These are phyloP conservation scores for Rhegmatorhina hoffmannsi DNA, from an alignment of 2,113 vertebrate species.

Conservation along the genomic window DNA sequence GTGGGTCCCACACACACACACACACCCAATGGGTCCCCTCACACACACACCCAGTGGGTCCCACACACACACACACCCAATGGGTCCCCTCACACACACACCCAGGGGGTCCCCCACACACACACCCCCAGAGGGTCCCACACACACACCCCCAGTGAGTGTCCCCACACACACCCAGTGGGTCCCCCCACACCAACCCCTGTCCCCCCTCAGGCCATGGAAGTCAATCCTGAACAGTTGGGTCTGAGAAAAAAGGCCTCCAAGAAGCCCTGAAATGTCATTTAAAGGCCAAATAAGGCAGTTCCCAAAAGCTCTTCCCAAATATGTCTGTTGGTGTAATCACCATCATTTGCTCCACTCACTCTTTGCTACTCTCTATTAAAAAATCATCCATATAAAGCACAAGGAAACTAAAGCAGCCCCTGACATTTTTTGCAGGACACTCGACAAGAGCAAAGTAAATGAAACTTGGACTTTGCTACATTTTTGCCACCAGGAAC, in stretches of 20 bases:
- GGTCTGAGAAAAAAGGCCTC: not conserved
- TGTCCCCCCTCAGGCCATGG: not conserved
- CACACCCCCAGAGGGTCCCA: too few species aligned
- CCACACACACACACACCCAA: too few species aligned
- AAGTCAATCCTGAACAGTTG: not conserved
- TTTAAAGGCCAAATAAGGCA: not conserved
- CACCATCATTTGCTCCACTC: not conserved
- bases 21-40: too few species aligned
- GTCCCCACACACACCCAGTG: too few species aligned
- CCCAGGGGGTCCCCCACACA: too few species aligned
- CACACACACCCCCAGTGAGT: too few species aligned
- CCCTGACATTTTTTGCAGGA: not conserved
- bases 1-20: too few species aligned
- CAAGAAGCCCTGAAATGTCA: accelerated
- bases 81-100: too few species aligned
- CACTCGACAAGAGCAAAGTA: not conserved
- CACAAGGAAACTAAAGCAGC: not conserved
- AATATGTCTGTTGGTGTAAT: not conserved
- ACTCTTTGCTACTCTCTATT: not conserved
- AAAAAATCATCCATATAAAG: not conserved
- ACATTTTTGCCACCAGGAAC: not conserved
- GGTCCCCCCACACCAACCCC: not conserved
- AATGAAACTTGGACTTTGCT: not conserved
- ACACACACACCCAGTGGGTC: too few species aligned
- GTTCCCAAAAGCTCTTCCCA: not conserved